A percentile compares a stretch with the other conserved stretches of the same genome.
phyloP scores from a whole-genome alignment of 2,113 vertebrate genomes.

The Xenopus tropicalis region DNA sequence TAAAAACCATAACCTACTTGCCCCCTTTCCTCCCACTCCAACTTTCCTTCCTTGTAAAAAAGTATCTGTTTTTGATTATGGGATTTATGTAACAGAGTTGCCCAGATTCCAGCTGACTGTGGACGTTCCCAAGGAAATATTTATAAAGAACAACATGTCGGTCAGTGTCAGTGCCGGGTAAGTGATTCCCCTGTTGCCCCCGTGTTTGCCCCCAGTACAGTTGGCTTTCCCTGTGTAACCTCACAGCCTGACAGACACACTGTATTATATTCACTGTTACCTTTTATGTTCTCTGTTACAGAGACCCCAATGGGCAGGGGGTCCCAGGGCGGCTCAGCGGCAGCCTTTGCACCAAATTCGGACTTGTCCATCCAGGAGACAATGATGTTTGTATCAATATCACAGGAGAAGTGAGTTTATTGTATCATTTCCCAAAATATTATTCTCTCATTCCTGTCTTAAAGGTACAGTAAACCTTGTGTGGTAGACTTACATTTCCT shows the following conservation, averaged over 20 bases:
- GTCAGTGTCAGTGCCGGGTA: constrained; percentile 56
- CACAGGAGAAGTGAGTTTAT: background rate
- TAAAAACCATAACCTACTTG: too few relatives aligned
- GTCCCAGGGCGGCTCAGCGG: constrained; percentile 57
- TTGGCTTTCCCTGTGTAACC: background rate
- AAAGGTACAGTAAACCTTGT: too few relatives aligned
- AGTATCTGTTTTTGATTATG: too few relatives aligned
- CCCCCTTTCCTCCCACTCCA: too few relatives aligned
- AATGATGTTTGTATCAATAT: constrained; percentile 53
- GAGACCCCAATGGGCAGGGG: constrained; percentile 62
- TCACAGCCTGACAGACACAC: background rate
- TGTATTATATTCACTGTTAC: background rate
- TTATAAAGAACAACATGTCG: constrained; percentile 55
- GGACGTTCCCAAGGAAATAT: constrained; percentile 48
- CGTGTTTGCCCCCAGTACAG: too few relatives aligned
- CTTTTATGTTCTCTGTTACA: constrained; percentile 34
- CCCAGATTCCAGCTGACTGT: constrained; percentile 58
- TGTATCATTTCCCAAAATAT: too few relatives aligned
- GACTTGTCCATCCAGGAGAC: constrained; percentile 15
- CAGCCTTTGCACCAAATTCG: constrained; percentile 52
- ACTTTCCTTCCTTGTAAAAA: too few relatives aligned
- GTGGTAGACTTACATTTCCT: too few relatives aligned
- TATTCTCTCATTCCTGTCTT: too few relatives aligned
- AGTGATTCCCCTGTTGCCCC: constrained; percentile 33
- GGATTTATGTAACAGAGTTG: constrained; percentile 52